Base-by-base conservation (phyloP, 2,888 invertebrate genomes). In the Trachelus tabidus region DNA sequence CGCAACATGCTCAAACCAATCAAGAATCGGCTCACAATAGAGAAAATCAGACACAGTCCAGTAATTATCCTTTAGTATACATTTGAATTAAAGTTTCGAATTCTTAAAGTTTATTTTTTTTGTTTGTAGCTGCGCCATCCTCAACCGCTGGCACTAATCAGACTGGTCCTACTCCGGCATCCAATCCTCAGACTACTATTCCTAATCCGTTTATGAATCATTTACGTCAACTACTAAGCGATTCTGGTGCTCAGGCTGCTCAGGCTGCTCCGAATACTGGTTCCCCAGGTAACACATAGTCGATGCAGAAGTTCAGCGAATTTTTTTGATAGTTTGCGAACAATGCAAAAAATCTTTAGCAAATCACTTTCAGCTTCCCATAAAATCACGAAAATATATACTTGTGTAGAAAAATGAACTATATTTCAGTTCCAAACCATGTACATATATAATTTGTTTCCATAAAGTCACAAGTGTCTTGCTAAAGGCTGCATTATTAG, bases 41-140 rank as follows among this genome's bases (percentile, higher is more conserved):
- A 76, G 84, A 82, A 40, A 82, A 80, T 71, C 88, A 86, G 77
- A 78, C 86, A 11, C 89, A 89, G 82, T 77, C 85, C 71, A 85
- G 88, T 89, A 81, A 76, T 35, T 33, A 68, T 31, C 12, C 12
- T 71, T 75, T 33, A 31, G 34, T 37, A 15, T 4, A 12, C 12
- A 15, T 33, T 33, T 37, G 68, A 34, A 69, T 76, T 73, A n/a
- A 73, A 30, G 31, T 76, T 30, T 2, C n/a, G 33, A 68, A 34
- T 75, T 71, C 31, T 11, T 31, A 15, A 33, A 75, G 12, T 11
- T 73, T 73, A 74, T 78, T 73, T 31, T 68, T 68, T 69, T 81
- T n/a, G n/a, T n/a, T 81, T 31, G 11, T 35, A 87, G 87, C 85
- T 33, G 81, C 82, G 23, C 74, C 83, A 56, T 79, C 88, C 31